Percentiles rank a stretch among this genome's conserved stretches.
Evolutionary conservation across 2,888 invertebrate genomes (phyloP).

Genomic region (Proisotoma minuta): DNA sequence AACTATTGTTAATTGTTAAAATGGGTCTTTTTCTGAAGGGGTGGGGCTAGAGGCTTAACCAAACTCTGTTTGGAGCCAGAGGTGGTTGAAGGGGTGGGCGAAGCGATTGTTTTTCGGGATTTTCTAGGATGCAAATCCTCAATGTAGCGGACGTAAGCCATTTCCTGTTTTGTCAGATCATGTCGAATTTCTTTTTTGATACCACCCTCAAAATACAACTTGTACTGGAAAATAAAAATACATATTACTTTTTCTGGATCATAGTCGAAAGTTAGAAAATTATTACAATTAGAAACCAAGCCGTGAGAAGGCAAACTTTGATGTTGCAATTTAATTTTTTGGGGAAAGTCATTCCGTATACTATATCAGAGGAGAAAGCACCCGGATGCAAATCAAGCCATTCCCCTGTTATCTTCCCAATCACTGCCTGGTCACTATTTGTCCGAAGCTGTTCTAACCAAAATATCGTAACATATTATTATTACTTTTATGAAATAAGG

Average conservation of each 20-base stretch:
- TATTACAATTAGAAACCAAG: neutral
- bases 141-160: neutral
- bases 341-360: slow-evolving; percentile 27
- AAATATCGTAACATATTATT: neutral
- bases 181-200: neutral
- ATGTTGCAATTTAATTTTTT: slow-evolving; percentile 6
- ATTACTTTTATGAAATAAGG: neutral
- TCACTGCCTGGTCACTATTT: slow-evolving; percentile 13
- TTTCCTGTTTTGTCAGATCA: neutral
- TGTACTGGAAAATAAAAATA: neutral
- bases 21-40: no score
- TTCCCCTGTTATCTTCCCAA: slow-evolving; percentile 24
- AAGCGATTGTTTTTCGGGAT: no score
- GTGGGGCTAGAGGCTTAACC: no score
- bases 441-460: slow-evolving; percentile 9
- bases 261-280: neutral
- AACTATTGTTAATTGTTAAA: no score
- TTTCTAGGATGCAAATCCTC: no score
- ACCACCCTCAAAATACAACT: neutral
- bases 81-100: no score
- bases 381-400: slow-evolving; percentile 29
- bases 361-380: slow-evolving; percentile 13
- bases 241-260: neutral
- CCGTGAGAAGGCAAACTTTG: neutral
- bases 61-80: no score